Conservation (phyloP, 2,888 invertebrate genomes). For the Drymonia ruficornis region DNA sequence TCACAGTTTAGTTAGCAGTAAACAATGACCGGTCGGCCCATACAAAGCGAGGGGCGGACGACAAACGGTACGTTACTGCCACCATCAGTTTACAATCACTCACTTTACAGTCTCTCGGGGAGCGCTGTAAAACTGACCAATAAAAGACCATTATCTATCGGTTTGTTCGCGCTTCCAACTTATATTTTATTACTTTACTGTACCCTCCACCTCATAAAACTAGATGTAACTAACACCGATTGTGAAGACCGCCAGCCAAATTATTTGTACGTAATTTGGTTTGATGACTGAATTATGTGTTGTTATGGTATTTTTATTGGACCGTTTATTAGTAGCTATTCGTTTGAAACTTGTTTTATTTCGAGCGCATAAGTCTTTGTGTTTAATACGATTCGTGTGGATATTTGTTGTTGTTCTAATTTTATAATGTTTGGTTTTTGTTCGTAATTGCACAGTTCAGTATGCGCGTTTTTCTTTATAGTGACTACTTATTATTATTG, state of each 20-base stretch:
- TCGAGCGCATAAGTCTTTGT: constrained; percentile 24
- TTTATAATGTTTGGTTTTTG: constrained; percentile 27
- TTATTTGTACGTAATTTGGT: constrained; percentile 40
- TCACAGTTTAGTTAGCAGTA: constrained; percentile 41
- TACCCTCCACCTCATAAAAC: constrained; percentile 61
- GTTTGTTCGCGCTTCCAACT: constrained; percentile 81
- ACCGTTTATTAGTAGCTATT: constrained; percentile 36
- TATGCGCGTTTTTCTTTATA: constrained; percentile 17
- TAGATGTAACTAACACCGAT: constrained; percentile 49
- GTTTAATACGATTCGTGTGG: constrained; percentile 15
- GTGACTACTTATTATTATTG: constrained; percentile 20
- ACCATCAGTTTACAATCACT: constrained; percentile 34
- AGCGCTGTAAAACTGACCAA: constrained; percentile 82
- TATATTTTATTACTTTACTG: constrained; percentile 80
- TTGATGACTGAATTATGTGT: constrained; percentile 45
- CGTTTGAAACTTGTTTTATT: constrained; percentile 34
- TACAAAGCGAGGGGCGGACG: constrained; percentile 33
- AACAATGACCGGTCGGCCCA: constrained; percentile 36
- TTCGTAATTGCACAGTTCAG: constrained; percentile 24
- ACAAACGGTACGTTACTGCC: constrained; percentile 24
- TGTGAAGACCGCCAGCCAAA: constrained; percentile 40
- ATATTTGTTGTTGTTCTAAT: constrained; percentile 32
- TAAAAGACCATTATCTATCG: constrained; percentile 84
- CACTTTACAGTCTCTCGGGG: constrained; percentile 76
- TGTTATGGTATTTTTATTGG: constrained; percentile 46